Evolutionary conservation across 2,888 invertebrate species (phyloP).

Genomic region (Anticlea derivata): DNA sequence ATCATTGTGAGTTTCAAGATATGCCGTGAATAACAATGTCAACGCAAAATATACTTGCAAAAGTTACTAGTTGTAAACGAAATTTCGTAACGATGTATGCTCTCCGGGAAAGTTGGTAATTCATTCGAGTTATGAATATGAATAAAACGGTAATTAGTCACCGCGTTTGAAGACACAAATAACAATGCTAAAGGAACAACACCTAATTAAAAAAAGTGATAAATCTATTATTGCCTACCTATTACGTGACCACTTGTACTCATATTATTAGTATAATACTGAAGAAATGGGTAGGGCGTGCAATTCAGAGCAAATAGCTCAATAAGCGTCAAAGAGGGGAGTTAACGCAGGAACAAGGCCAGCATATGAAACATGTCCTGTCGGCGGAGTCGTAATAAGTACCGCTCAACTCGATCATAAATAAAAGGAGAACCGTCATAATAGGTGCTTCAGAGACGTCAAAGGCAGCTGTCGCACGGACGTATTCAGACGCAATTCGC

Average conservation of each 20-base stretch:
- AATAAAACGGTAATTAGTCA: slow-evolving; percentile 42
- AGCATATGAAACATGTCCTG: slow-evolving; percentile 69
- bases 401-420: slow-evolving; percentile 75
- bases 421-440: slow-evolving; percentile 71
- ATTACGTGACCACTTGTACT: slow-evolving; percentile 7
- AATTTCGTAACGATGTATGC: slow-evolving; percentile 53
- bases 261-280: slow-evolving; percentile 35
- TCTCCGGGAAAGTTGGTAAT: slow-evolving; percentile 51
- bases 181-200: background rate
- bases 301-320: slow-evolving; percentile 56
- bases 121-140: slow-evolving; percentile 44
- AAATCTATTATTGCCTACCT: background rate
- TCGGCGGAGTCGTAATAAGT: slow-evolving; percentile 71
- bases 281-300: slow-evolving; percentile 39
- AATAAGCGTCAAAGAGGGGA: slow-evolving; percentile 61
- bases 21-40: slow-evolving; percentile 66
- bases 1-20: slow-evolving; percentile 64
- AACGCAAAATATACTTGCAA: slow-evolving; percentile 48
- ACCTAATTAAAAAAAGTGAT: background rate
- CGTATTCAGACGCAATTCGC: slow-evolving; percentile 55
- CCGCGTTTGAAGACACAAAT: slow-evolving; percentile 12
- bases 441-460: slow-evolving; percentile 68
- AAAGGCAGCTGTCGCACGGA: slow-evolving; percentile 67
- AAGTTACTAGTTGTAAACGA: slow-evolving; percentile 51
- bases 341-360: slow-evolving; percentile 57